These are phyloP conservation scores for Argyrosomus regius DNA, from an alignment of 2,797 vertebrate species.

Conservation along the genomic window DNA sequence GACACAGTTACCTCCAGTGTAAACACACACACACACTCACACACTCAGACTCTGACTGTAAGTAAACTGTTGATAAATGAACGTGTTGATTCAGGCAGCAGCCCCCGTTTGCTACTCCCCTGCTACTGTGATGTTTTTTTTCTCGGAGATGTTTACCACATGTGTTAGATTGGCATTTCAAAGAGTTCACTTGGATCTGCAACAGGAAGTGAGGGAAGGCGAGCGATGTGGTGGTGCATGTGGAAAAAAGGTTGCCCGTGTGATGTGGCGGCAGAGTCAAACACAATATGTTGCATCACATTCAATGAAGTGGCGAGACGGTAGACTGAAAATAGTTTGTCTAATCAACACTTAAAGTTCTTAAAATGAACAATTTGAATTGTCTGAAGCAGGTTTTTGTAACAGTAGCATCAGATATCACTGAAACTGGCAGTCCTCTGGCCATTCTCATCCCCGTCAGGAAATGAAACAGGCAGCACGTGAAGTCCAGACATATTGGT, in stretches of 20 bases:
- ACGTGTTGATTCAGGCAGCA: constrained; percentile 75
- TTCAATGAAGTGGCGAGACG: constrained; percentile 21
- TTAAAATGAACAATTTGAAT: neutral
- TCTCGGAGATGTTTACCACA: constrained; percentile 75
- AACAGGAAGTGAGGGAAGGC: constrained; percentile 50
- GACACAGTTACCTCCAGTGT: constrained; percentile 73
- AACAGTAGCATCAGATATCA: constrained; percentile 29
- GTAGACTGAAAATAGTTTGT: constrained; percentile 32
- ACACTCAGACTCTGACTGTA: constrained; percentile 55
- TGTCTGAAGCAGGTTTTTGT: constrained; percentile 33
- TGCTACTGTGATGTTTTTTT: constrained; percentile 62
- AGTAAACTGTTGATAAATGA: constrained; percentile 78
- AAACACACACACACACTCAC: constrained; percentile 70
- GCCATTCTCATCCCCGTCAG: constrained; percentile 55
- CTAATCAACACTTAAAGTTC: constrained; percentile 18
- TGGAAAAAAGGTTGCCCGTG: constrained; percentile 37
- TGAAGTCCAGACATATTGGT: constrained; percentile 58
- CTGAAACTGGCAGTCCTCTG: constrained; percentile 43
- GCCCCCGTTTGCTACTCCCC: constrained; percentile 57
- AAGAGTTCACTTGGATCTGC: constrained; percentile 69
- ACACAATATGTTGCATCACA: constrained; percentile 10
- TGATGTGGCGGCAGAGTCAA: constrained; percentile 31
- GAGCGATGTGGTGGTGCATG: constrained; percentile 24
- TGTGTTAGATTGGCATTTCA: constrained; percentile 75
- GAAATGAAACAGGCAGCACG: constrained; percentile 57